Evolutionary conservation across 2,113 vertebrate genomes (phyloP).

Genomic region (Fulmarus glacialis): DNA sequence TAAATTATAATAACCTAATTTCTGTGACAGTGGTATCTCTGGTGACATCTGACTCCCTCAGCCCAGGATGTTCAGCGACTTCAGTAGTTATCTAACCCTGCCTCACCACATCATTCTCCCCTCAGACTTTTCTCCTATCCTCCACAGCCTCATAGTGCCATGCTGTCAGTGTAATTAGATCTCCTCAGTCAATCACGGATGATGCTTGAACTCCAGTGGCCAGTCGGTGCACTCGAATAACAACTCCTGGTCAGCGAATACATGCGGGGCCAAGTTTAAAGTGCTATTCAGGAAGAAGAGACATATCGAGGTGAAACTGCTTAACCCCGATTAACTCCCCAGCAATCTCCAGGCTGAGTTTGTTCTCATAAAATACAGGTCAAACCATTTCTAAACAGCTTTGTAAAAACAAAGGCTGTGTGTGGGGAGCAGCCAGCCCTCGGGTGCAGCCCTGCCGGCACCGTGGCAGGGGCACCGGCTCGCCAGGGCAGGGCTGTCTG

Average conservation of each 20-base stretch:
- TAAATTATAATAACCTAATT: neutral
- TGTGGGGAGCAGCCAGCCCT: neutral
- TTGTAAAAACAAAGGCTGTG: neutral
- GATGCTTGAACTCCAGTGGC: neutral
- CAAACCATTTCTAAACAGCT: neutral
- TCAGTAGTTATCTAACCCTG: neutral
- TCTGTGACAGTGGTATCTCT: neutral
- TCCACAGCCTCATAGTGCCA: neutral
- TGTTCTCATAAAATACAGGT: neutral
- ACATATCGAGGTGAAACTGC: neutral
- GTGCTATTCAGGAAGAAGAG: neutral
- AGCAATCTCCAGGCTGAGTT: neutral
- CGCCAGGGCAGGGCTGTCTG: accelerated
- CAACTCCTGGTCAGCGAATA: neutral
- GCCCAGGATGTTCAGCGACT: neutral
- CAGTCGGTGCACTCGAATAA: accelerated
- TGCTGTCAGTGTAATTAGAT: neutral
- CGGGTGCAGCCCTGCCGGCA: accelerated
- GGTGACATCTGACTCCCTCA: neutral
- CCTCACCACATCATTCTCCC: neutral
- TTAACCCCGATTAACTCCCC: neutral
- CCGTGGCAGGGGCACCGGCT: accelerated
- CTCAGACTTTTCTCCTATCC: neutral
- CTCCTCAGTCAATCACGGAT: neutral
- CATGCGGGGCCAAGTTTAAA: neutral